Evolutionary conservation across 1,140 invertebrate species (phyloP).

Genomic region (Geopemphigus sp.): DNA sequence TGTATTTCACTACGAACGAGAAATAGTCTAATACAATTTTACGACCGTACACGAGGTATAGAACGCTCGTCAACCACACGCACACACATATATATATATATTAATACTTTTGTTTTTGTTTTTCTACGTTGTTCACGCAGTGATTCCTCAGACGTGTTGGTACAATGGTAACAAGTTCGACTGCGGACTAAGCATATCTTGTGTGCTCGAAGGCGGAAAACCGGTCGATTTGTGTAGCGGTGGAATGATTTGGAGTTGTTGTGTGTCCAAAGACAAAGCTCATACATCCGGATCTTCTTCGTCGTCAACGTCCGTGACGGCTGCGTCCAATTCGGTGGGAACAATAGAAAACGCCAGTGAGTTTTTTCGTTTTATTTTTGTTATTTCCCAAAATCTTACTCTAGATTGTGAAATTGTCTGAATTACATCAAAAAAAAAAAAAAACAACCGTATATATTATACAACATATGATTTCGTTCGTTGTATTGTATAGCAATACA

Average conservation of each 20-base stretch:
- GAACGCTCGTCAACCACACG: too few relatives aligned
- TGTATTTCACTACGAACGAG: too few relatives aligned
- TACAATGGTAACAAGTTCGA: constrained; percentile 84
- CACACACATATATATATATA: background rate
- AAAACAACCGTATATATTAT: too few relatives aligned
- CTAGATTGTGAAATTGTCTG: background rate
- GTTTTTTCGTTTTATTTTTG: constrained; percentile 56
- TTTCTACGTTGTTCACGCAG: constrained; percentile 61
- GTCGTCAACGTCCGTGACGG: constrained; percentile 55
- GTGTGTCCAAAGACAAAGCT: constrained; percentile 71
- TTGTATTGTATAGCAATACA: background rate
- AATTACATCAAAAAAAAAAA: too few relatives aligned
- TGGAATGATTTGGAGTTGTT: constrained; percentile 90
- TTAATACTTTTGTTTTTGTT: background rate
- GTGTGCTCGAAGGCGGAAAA: constrained; percentile 79
- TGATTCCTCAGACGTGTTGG: constrained; percentile 88
- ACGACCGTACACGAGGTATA: too few relatives aligned
- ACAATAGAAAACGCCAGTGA: constrained; percentile 80
- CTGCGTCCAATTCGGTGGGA: constrained; percentile 57
- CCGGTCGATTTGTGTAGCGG: constrained; percentile 89
- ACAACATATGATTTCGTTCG: background rate
- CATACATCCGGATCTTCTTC: constrained; percentile 29
- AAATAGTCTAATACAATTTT: too few relatives aligned
- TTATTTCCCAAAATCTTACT: background rate
- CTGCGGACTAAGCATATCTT: constrained; percentile 85